These are phyloP conservation scores for Schizaphis graminum DNA, from an alignment of 2,888 invertebrate species.

Conservation along the genomic window DNA sequence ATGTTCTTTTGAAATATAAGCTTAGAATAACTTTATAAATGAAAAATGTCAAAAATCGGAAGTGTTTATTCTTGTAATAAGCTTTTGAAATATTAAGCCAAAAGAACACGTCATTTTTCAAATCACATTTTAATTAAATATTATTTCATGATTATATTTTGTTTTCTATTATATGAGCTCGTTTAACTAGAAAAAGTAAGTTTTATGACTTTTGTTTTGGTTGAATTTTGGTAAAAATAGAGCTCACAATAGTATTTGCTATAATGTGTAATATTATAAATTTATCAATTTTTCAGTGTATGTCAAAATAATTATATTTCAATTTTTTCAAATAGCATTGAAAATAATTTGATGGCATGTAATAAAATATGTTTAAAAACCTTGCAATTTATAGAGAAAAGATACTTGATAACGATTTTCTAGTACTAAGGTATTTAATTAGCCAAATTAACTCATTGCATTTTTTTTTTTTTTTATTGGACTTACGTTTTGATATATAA, in stretches of 20 bases:
- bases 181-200: not conserved
- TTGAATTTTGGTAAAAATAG: not conserved
- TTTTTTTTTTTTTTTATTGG: not conserved
- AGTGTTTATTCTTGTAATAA: not conserved
- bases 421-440: not conserved
- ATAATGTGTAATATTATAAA: not conserved
- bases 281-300: not conserved
- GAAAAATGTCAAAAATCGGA: conserved; percentile 24
- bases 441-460: not conserved
- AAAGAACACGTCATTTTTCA: conserved; percentile 12
- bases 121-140: not conserved
- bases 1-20: not conserved
- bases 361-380: not conserved
- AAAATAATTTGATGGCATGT: not conserved
- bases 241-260: not conserved
- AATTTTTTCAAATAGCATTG: not conserved
- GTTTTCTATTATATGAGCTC: not conserved
- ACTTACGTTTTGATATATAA: not conserved
- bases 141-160: not conserved
- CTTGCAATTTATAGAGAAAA: not conserved
- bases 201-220: not conserved
- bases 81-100: not conserved
- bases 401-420: not conserved
- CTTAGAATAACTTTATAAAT: not conserved
- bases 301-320: not conserved